A percentile compares a stretch with the other conserved stretches of the same genome.
phyloP scores from a whole-genome alignment of 2,797 vertebrate genomes.

The Labroides dimidiatus region DNA sequence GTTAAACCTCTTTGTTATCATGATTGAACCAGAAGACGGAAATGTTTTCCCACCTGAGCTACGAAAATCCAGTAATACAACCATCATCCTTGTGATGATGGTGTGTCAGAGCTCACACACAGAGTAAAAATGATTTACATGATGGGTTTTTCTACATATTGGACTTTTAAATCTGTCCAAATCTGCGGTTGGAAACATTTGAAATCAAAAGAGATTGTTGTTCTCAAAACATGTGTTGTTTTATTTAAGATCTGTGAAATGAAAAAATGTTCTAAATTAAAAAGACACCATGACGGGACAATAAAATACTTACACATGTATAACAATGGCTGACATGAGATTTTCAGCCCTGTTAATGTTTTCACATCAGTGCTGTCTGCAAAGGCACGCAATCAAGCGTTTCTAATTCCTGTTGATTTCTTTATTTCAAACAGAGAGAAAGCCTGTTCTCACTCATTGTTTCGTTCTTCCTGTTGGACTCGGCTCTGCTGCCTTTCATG shows the following conservation, averaged over 20 bases:
- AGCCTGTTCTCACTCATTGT: constrained; percentile 10
- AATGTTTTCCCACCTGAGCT: too few species aligned
- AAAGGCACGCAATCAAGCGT: not conserved
- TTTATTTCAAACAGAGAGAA: constrained; percentile 11
- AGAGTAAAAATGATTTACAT: too few species aligned
- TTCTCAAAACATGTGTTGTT: not conserved
- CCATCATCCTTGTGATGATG: too few species aligned
- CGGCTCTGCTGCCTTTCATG: constrained; percentile 38
- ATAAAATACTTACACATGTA: too few species aligned
- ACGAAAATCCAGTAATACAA: too few species aligned
- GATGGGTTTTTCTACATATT: not conserved
- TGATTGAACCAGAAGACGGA: too few species aligned
- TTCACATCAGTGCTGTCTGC: not conserved
- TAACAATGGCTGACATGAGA: too few species aligned
- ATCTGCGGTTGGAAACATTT: not conserved
- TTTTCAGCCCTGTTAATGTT: not conserved
- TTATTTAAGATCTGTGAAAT: not conserved
- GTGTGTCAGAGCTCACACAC: too few species aligned
- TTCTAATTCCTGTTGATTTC: constrained; percentile 3
- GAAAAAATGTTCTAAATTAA: not conserved
- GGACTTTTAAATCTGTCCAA: not conserved
- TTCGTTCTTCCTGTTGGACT: constrained; percentile 35
- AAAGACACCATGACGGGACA: too few species aligned
- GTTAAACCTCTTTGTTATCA: too few species aligned
- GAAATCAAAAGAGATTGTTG: not conserved